Conservation (phyloP, 1,140 invertebrate genomes). For the Zaprionus camerounensis region DNA sequence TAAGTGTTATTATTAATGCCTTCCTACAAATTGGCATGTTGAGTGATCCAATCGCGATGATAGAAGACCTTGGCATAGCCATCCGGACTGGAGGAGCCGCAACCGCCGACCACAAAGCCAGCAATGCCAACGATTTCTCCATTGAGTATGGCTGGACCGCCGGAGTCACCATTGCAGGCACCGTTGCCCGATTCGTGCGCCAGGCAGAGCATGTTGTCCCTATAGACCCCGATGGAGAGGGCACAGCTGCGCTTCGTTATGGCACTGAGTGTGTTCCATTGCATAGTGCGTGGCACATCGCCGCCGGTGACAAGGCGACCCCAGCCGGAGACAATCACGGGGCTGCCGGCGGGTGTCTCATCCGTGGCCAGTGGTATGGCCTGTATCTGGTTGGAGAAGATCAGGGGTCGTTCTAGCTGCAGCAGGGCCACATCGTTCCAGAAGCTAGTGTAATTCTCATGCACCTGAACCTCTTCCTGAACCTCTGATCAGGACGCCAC, state of each 20-base stretch:
- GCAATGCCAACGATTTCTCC: conserved; percentile 55
- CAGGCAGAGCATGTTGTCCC: conserved; percentile 52
- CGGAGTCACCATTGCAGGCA: conserved; percentile 57
- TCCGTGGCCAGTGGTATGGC: conserved; percentile 63
- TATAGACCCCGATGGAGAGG: conserved; percentile 22
- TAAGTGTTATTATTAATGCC: not conserved
- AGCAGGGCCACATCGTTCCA: conserved; percentile 85
- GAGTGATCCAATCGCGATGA: conserved; percentile 84
- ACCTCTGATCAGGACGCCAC: conserved; percentile 51
- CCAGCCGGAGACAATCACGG: conserved; percentile 84
- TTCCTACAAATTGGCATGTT: conserved; percentile 51
- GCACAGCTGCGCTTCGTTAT: conserved; percentile 31
- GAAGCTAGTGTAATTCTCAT: conserved; percentile 73
- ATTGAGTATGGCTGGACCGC: conserved; percentile 55
- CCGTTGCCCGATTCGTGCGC: conserved; percentile 48
- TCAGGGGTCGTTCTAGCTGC: conserved; percentile 69
- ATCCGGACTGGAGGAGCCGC: conserved; percentile 66
- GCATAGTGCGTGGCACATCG: conserved; percentile 49
- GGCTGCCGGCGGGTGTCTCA: conserved; percentile 46
- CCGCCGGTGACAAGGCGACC: conserved; percentile 73
- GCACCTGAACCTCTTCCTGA: conserved; percentile 54
- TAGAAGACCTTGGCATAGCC: conserved; percentile 85
- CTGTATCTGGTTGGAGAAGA: conserved; percentile 71
- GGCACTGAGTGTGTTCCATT: conserved; percentile 53
- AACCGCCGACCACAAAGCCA: conserved; percentile 42